A percentile compares a stretch with the other conserved stretches of the same genome.
phyloP scores from a whole-genome alignment of 2,113 vertebrate genomes.

The Dryoscopus gambensis region DNA sequence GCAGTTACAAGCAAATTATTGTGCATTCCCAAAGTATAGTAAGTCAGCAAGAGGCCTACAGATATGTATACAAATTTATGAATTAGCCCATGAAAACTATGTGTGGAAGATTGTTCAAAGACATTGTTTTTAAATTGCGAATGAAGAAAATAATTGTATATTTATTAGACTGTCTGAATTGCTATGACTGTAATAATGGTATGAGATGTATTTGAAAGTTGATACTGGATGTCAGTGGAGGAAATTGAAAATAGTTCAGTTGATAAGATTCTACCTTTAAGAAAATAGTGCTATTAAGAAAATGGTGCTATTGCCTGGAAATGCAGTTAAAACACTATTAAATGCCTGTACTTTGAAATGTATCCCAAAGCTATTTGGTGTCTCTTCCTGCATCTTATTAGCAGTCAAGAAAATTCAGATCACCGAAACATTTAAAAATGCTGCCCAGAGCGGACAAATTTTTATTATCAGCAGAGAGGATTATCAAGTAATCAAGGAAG shows the following conservation, averaged over 20 bases:
- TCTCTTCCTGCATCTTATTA: constrained; percentile 11
- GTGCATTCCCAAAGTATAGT: background rate
- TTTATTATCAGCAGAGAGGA: background rate
- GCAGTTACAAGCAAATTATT: background rate
- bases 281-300: background rate
- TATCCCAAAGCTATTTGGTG: background rate
- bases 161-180: background rate
- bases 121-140: background rate
- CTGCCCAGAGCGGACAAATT: background rate
- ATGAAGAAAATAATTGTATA: background rate
- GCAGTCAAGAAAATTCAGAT: background rate
- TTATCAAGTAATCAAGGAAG: background rate
- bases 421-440: background rate
- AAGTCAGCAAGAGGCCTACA: background rate
- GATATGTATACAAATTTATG: background rate
- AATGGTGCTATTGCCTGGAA: constrained; percentile 1
- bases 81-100: background rate
- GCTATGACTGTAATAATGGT: background rate
- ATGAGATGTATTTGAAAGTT: background rate
- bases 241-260: constrained; percentile 33
- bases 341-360: background rate
- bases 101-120: background rate
- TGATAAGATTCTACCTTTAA: constrained; percentile 18
- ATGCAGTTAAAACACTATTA: constrained; percentile 19
- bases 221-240: background rate